Evolutionary conservation across 2,888 invertebrate genomes (phyloP).

Genomic region (Ceraclea dissimilis): DNA sequence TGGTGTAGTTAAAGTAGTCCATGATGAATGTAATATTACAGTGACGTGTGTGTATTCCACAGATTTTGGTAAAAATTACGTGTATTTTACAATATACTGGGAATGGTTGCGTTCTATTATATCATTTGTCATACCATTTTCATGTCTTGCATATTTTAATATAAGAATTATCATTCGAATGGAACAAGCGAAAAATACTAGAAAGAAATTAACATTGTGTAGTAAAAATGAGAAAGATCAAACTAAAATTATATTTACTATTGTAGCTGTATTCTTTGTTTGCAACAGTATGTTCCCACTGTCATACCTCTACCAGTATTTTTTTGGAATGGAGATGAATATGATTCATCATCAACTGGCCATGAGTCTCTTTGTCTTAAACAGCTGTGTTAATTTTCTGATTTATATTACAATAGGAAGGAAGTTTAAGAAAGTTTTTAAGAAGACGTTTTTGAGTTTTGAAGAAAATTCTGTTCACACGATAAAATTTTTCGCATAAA

Average conservation of each 20-base stretch:
- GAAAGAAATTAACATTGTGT: not conserved
- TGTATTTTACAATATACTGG: constrained; percentile 3
- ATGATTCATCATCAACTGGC: not conserved
- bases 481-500: not conserved
- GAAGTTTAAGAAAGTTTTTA: constrained; percentile 4
- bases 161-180: not conserved
- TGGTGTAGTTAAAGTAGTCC: not conserved
- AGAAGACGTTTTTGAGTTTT: not conserved
- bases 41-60: constrained; percentile 2
- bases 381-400: constrained; percentile 3
- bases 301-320: not conserved
- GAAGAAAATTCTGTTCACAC: not conserved
- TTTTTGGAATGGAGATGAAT: not conserved
- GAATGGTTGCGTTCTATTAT: constrained; percentile 3
- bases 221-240: constrained; percentile 2
- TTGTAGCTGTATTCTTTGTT: constrained; percentile 1
- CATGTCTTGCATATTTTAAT: not conserved
- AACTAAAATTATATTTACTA: constrained; percentile 1
- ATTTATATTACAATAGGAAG: constrained; percentile 1
- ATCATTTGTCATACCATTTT: not conserved
- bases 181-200: not conserved
- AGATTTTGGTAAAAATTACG: not conserved
- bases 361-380: constrained; percentile 4
- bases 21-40: constrained; percentile 2
- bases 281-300: constrained; percentile 2